Evolutionary conservation across 1,140 invertebrate species (phyloP).

Genomic region (Drosophila busckii): DNA sequence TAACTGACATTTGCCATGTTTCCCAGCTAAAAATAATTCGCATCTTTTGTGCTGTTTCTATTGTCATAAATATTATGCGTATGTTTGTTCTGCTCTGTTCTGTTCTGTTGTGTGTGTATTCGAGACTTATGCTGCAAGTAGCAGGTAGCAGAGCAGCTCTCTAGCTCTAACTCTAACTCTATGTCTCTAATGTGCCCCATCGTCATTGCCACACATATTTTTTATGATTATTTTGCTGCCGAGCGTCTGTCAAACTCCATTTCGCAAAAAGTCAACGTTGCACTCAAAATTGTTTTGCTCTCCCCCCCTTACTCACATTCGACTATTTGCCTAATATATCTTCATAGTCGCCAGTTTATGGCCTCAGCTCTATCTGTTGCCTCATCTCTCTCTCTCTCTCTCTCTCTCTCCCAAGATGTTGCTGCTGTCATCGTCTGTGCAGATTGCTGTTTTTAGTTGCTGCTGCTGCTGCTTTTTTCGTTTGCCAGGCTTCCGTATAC

Average conservation of each 20-base stretch:
- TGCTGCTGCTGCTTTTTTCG: constrained; percentile 15
- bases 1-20: constrained; percentile 61
- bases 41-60: constrained; percentile 63
- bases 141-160: too few relatives aligned
- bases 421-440: constrained; percentile 69
- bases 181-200: constrained; percentile 51
- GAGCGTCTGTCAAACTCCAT: constrained; percentile 60
- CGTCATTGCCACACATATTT: too few relatives aligned
- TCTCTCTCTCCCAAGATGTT: constrained; percentile 15
- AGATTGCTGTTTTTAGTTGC: constrained; percentile 44
- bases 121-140: constrained; percentile 26
- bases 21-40: constrained; percentile 67
- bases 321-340: constrained; percentile 77
- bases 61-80: constrained; percentile 57
- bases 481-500: constrained; percentile 59
- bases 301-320: constrained; percentile 25
- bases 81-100: constrained; percentile 19
- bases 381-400: constrained; percentile 23
- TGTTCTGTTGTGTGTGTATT: constrained; percentile 45
- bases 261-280: constrained; percentile 64
- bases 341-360: constrained; percentile 75
- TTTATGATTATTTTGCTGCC: constrained; percentile 58
- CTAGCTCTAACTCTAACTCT: too few relatives aligned
- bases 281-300: constrained; percentile 61
- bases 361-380: constrained; percentile 40